Conservation (phyloP, 2,797 vertebrate genomes). For the Rhinichthys osculus region DNA sequence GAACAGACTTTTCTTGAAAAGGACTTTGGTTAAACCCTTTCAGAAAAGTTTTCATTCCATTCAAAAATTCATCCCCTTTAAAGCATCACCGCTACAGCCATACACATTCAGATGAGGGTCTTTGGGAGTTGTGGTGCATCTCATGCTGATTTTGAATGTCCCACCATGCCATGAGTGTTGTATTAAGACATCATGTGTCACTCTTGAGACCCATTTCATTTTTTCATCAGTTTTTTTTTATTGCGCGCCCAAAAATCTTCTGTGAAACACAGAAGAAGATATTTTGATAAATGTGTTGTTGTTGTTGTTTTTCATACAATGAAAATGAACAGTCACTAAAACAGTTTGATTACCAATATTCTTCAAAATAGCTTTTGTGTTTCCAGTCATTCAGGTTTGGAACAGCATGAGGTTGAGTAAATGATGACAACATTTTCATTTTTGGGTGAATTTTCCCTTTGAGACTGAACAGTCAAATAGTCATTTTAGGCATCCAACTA, state of each 20-base stretch:
- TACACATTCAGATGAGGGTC: not conserved
- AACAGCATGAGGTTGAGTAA: not conserved
- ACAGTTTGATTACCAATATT: not conserved
- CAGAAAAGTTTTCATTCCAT: not conserved
- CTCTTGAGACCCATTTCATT: not conserved
- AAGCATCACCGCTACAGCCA: not conserved
- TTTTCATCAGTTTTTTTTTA: not conserved
- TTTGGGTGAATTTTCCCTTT: not conserved
- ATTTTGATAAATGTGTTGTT: not conserved
- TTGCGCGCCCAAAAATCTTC: not conserved
- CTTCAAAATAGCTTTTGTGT: not conserved
- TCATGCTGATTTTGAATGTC: slow-evolving; percentile 1
- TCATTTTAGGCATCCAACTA: not conserved
- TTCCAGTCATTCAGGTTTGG: not conserved
- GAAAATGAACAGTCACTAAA: not conserved
- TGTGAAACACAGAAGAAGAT: not conserved
- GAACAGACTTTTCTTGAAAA: not conserved
- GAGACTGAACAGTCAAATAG: not conserved
- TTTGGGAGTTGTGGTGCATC: not conserved
- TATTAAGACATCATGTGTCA: not conserved
- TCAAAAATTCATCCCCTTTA: not conserved
- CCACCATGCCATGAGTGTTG: not conserved
- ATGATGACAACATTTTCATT: not conserved
- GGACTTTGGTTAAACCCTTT: not conserved
- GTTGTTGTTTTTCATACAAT: not conserved